Conservation (phyloP, 1,140 invertebrate species). For the Pissodes strobi region DNA sequence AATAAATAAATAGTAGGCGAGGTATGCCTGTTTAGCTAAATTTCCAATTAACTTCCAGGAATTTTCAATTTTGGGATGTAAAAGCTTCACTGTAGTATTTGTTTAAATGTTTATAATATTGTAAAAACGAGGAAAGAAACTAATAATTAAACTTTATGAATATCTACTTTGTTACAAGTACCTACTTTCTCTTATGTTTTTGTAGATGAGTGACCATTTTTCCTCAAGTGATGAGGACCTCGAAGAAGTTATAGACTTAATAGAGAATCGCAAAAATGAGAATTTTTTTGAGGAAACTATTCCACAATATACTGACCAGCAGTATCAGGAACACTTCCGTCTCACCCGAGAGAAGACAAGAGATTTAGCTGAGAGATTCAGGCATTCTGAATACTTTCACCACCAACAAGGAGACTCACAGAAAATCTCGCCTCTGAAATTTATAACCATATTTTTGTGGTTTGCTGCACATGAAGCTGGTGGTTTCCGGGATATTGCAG, state of each 20-base stretch:
- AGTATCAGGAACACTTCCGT: too few relatives aligned
- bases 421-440: too few relatives aligned
- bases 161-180: too few relatives aligned
- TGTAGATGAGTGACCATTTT: slow-evolving; percentile 5
- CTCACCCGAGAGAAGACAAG: slow-evolving; percentile 14
- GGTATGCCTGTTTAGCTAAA: too few relatives aligned
- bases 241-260: neutral
- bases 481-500: slow-evolving; percentile 44
- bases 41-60: too few relatives aligned
- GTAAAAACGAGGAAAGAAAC: too few relatives aligned
- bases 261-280: slow-evolving; percentile 31
- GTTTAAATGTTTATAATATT: too few relatives aligned
- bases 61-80: too few relatives aligned
- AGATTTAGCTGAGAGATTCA: slow-evolving; percentile 15
- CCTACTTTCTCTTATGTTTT: too few relatives aligned
- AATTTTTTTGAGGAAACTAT: slow-evolving; percentile 33
- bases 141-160: too few relatives aligned
- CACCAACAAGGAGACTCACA: slow-evolving; percentile 22
- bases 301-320: slow-evolving; percentile 11
- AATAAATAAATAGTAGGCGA: too few relatives aligned
- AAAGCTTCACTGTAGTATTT: too few relatives aligned
- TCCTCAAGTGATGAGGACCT: slow-evolving; percentile 25
- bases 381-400: slow-evolving; percentile 21
- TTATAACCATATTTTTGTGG: slow-evolving; percentile 47
- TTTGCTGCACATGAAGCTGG: slow-evolving; percentile 50